Conservation (phyloP, 2,113 vertebrate genomes). For the Brienomyrus longianalis region DNA sequence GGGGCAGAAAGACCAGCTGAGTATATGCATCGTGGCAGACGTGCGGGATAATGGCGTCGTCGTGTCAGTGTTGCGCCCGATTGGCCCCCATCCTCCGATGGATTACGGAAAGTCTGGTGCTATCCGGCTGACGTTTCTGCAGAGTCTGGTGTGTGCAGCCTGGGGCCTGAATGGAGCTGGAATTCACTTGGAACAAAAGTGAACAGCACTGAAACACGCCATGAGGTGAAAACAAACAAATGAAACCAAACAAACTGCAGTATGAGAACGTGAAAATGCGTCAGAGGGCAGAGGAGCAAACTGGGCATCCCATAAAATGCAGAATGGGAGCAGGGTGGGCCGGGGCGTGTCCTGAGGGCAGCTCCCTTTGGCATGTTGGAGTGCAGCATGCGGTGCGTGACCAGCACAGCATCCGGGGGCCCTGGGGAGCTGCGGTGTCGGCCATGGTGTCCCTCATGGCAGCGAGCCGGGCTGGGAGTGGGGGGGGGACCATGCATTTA, state of each 20-base stretch:
- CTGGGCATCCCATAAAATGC: neutral
- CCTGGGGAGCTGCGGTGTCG: neutral
- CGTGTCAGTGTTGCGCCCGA: neutral
- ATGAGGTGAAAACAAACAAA: neutral
- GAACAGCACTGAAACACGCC: neutral
- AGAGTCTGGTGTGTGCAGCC: neutral
- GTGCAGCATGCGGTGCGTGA: neutral
- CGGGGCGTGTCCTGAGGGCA: neutral
- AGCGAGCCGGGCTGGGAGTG: neutral
- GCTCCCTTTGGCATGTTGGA: neutral
- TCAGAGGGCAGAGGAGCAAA: neutral
- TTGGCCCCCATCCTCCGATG: neutral
- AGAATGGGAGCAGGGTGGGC: too few relatives aligned
- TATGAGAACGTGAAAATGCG: neutral
- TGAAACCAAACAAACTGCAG: neutral
- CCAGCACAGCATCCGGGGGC: neutral
- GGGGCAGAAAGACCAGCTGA: neutral
- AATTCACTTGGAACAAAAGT: neutral
- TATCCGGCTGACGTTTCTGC: neutral
- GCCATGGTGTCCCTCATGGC: neutral
- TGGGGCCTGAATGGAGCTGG: neutral
- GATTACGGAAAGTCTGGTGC: neutral
- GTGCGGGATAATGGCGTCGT: neutral
- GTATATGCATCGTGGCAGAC: neutral
- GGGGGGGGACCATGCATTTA: neutral